A percentile compares a stretch with the other conserved stretches of the same genome.
Conservation (phyloP, 2,797 vertebrate genomes). For the Strix occidentalis region DNA sequence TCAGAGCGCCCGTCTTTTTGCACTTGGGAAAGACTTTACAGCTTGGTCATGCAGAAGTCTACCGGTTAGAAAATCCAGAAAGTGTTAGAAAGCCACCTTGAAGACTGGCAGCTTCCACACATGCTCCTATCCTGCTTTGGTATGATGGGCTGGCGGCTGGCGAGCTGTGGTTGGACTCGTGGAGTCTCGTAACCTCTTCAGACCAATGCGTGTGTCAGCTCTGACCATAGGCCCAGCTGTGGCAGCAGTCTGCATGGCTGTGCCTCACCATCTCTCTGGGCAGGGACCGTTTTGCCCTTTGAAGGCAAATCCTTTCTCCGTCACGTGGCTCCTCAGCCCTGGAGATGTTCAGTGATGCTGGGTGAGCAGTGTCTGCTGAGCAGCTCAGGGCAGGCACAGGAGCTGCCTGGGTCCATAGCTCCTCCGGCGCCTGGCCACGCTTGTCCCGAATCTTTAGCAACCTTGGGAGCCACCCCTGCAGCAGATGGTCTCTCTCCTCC, state of each 20-base stretch:
- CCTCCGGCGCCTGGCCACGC: fast-evolving
- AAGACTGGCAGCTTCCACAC: background rate
- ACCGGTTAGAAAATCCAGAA: background rate
- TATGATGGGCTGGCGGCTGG: background rate
- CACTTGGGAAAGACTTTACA: background rate
- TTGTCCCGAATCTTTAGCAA: background rate
- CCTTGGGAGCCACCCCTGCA: background rate
- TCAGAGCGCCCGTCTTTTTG: background rate
- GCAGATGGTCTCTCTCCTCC: background rate
- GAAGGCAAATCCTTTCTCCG: background rate
- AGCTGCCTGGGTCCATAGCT: background rate
- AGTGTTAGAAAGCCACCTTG: background rate
- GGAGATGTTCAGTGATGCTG: background rate
- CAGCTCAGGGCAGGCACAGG: background rate
- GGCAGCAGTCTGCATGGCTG: fast-evolving
- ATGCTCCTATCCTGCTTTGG: background rate
- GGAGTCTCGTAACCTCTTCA: background rate
- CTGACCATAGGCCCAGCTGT: background rate
- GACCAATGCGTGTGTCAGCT: background rate
- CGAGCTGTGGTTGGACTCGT: fast-evolving
- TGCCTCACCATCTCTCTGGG: background rate
- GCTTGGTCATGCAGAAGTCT: background rate
- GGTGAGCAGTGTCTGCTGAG: background rate
- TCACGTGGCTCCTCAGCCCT: fast-evolving
- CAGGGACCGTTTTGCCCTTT: background rate